phyloP scores from a whole-genome alignment of 2,888 invertebrate genomes.

The Caenorhabditis afra region DNA sequence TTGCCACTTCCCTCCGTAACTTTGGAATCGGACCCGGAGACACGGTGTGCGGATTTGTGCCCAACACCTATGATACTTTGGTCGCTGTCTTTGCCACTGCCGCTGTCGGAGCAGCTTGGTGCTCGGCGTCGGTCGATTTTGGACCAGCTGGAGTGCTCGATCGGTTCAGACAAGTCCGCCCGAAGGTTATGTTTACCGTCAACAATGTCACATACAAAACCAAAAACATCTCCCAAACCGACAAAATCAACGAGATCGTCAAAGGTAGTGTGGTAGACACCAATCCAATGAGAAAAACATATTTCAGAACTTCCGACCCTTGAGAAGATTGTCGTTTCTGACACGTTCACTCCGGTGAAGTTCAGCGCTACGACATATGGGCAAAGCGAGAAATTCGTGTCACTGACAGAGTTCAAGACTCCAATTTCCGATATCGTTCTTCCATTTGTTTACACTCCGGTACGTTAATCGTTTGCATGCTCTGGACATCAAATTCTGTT shows the following conservation, averaged over 20 bases:
- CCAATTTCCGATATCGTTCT: constrained; percentile 35
- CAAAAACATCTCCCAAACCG: constrained; percentile 82
- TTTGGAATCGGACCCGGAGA: constrained; percentile 81
- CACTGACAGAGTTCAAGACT: constrained; percentile 59
- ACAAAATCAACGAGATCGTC: constrained; percentile 82
- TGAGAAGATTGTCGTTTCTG: constrained; percentile 71
- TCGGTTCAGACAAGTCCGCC: constrained; percentile 82
- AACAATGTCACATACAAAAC: constrained; percentile 84
- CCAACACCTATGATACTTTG: constrained; percentile 83
- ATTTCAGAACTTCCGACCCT: constrained; percentile 67
- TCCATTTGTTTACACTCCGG: constrained; percentile 56
- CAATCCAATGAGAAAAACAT: neutral
- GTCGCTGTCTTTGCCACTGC: constrained; percentile 83
- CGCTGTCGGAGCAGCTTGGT: constrained; percentile 84
- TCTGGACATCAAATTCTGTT: constrained; percentile 63
- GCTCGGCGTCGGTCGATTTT: constrained; percentile 83
- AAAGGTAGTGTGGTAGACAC: constrained; percentile 57
- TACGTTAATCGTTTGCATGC: constrained; percentile 4
- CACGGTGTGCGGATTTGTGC: constrained; percentile 83
- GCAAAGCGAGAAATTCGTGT: constrained; percentile 53
- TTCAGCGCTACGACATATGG: constrained; percentile 57
- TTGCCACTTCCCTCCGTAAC: constrained; percentile 67
- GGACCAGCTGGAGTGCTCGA: constrained; percentile 82
- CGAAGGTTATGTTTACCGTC: constrained; percentile 83
- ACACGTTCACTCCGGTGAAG: constrained; percentile 56